A percentile compares a stretch with the other conserved stretches of the same genome.
phyloP scores from a whole-genome alignment of 2,888 invertebrate species.

The Agrochola litura region DNA sequence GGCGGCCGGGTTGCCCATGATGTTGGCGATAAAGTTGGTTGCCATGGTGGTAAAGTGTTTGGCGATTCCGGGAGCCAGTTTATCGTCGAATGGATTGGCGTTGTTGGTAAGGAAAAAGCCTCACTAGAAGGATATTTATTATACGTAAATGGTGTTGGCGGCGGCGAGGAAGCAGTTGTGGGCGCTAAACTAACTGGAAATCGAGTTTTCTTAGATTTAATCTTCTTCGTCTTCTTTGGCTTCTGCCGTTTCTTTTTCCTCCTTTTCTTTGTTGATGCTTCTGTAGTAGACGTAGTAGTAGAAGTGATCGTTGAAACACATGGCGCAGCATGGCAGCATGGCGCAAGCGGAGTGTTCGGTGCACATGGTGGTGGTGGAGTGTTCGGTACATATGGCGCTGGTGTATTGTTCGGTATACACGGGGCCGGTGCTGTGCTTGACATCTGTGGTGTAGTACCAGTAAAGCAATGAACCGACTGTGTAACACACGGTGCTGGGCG shows the following conservation, averaged over 20 bases:
- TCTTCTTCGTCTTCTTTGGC: no score
- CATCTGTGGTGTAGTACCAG: neutral
- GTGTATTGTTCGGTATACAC: neutral
- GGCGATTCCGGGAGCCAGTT: neutral
- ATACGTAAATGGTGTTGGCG: neutral
- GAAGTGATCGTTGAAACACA: neutral
- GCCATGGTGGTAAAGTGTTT: neutral
- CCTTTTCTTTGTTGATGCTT: neutral
- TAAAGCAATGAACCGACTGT: neutral
- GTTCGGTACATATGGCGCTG: neutral
- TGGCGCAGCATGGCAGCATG: neutral
- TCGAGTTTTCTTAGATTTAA: neutral
- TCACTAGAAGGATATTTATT: neutral
- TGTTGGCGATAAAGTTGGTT: neutral
- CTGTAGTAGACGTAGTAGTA: neutral
- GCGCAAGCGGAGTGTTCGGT: neutral
- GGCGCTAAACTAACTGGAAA: neutral
- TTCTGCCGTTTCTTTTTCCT: no score
- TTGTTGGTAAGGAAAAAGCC: neutral
- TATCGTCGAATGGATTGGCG: neutral
- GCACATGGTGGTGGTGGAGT: neutral
- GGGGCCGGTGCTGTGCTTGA: neutral
- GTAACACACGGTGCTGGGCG: neutral
- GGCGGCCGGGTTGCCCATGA: neutral
- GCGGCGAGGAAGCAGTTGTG: neutral